Base-by-base conservation (phyloP, 1,140 invertebrate genomes). In the Drosophila melanica region DNA sequence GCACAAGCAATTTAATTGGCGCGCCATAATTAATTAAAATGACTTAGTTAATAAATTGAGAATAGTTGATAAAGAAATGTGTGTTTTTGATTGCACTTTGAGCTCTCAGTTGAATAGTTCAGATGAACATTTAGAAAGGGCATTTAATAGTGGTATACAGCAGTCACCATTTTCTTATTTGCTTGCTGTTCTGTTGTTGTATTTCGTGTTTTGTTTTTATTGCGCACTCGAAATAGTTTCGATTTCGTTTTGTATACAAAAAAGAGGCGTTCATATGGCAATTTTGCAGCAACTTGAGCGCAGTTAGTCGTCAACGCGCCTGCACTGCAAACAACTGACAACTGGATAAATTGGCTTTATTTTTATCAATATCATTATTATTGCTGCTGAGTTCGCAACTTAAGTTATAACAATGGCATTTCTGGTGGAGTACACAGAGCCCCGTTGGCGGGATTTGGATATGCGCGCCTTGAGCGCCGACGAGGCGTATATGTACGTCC, bases 141-240 rank as follows among this genome's bases (percentile, higher is more conserved):
- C 30, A 33, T 33, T 33, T 33, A 9, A 33, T 33, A 33, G 30
- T 33, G 30, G 7, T 7, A 33, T 33, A 10, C 18, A 37, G 18
- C 51, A 42, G 10, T 30, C 37, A 12, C 16, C 42, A 58, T 44
- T 58, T 41, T 58, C 41, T 20, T 57, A 30, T 41, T 69, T 54
- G 3, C 45, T 62, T 12, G 44, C 11, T 33, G 30, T 6, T 33
- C 5, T 33, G 30, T 6, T 41, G 58, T 55, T 60, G 35, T 42
- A 35, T 50, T 53, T 75, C 35, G 58, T 59, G 45, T 77, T 71
- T 79, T 72, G 59, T 76, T 79, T 84, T 87, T 86, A 87, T 87
- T 87, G 82, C 82, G 84, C 82, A 89, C 84, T 89, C 82, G 75
- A 87, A 89, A 77, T 87, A 81, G 75, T 86, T 86, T 89, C 71